Conservation (phyloP, 2,113 vertebrate genomes). For the Recurvirostra avosetta region DNA sequence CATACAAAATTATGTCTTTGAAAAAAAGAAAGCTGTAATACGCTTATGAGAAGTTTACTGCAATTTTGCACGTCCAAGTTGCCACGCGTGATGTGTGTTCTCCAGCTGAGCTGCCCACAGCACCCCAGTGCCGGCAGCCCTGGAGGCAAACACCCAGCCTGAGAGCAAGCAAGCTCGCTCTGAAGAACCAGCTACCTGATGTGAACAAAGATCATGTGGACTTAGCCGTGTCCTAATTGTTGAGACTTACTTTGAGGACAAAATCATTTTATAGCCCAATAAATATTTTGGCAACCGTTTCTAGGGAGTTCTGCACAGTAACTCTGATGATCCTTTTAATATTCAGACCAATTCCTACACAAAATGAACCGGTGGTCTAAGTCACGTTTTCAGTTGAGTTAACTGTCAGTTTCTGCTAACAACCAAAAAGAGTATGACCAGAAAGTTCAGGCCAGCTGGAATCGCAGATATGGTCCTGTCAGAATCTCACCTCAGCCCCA, state of each 20-base stretch:
- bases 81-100: fast-evolving
- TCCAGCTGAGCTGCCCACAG: not conserved
- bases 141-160: not conserved
- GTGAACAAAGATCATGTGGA: not conserved
- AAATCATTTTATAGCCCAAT: not conserved
- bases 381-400: not conserved
- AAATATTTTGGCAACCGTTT: not conserved
- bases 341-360: not conserved
- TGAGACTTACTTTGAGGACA: not conserved
- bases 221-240: not conserved
- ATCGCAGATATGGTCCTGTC: not conserved
- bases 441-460: not conserved
- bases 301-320: not conserved
- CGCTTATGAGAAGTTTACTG: not conserved
- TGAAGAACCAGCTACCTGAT: not conserved
- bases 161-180: not conserved
- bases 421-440: not conserved
- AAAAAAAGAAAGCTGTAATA: not conserved
- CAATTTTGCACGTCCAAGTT: not conserved
- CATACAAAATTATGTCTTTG: not conserved
- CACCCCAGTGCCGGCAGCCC: not conserved
- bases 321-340: not conserved
- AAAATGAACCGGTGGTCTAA: not conserved
- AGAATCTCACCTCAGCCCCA: not conserved
- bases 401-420: not conserved